Evolutionary conservation across 2,113 vertebrate genomes (phyloP).

Genomic region (Myxocyprinus asiaticus): DNA sequence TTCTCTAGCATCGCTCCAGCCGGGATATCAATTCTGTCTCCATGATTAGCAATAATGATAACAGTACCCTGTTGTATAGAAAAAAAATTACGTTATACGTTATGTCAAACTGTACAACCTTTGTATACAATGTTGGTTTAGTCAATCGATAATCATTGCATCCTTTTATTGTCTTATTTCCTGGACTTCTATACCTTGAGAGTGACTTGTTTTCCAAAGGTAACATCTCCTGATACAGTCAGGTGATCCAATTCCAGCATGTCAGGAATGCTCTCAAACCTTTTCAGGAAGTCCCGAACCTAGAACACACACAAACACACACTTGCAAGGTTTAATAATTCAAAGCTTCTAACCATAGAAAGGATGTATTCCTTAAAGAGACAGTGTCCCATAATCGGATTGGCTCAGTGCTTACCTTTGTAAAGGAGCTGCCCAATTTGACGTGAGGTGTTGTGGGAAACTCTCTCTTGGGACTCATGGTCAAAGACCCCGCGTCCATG

Average conservation of each 20-base stretch:
- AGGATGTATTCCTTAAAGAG: background rate
- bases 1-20: constrained; percentile 95
- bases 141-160: background rate
- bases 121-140: background rate
- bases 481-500: constrained; percentile 92
- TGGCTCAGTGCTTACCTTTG: constrained; percentile 78
- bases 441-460: constrained; percentile 92
- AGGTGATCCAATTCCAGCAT: constrained; percentile 97
- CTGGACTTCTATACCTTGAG: constrained; percentile 79
- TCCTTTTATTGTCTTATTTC: background rate
- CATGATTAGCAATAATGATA: constrained; percentile 97
- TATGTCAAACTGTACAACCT: too few species aligned
- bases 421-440: constrained; percentile 97
- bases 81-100: background rate
- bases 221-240: constrained; percentile 96
- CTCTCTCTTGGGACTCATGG: constrained; percentile 93
- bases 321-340: background rate
- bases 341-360: too few species aligned
- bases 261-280: constrained; percentile 96
- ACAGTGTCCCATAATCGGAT: background rate
- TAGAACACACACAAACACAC: constrained; percentile 53
- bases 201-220: constrained; percentile 93
- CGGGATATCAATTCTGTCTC: constrained; percentile 96
- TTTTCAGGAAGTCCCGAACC: constrained; percentile 90
- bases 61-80: constrained; percentile 88